Evolutionary conservation across 2,888 invertebrate genomes (phyloP).

Genomic region (Iphiclides podalirius): DNA sequence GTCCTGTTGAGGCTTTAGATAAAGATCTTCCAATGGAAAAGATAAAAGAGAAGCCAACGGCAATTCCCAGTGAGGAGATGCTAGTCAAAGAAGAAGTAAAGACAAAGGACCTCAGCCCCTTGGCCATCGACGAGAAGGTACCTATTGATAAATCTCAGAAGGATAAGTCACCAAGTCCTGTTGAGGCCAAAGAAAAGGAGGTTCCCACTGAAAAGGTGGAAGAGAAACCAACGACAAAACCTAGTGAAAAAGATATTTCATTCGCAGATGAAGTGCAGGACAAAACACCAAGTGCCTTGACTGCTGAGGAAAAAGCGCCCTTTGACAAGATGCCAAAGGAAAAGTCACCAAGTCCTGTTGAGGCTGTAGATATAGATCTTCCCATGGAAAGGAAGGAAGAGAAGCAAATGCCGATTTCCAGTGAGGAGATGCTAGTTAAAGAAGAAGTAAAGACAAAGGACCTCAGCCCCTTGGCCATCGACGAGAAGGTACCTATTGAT

Average conservation of each 20-base stretch:
- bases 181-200: not conserved
- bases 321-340: conserved; percentile 6
- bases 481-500: conserved; percentile 13
- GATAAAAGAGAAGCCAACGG: not conserved
- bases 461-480: conserved; percentile 1
- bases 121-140: not conserved
- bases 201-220: conserved; percentile 1
- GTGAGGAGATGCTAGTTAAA: too few species aligned
- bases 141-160: not conserved
- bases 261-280: conserved; percentile 3
- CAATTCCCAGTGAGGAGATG: not conserved
- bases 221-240: not conserved
- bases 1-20: conserved; percentile 16
- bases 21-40: not conserved
- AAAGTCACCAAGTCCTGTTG: conserved; percentile 9
- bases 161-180: conserved; percentile 22
- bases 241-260: conserved; percentile 1
- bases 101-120: not conserved
- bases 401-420: too few species aligned
- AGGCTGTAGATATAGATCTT: conserved; percentile 15
- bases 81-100: not conserved
- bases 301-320: not conserved
- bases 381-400: conserved; percentile 1
- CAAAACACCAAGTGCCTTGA: not conserved
- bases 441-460: conserved; percentile 19